A percentile compares a stretch with the other conserved stretches of the same genome.
These are phyloP conservation scores for Drosophila athabasca DNA, from an alignment of 1,140 invertebrate genomes.

Conservation along the genomic window DNA sequence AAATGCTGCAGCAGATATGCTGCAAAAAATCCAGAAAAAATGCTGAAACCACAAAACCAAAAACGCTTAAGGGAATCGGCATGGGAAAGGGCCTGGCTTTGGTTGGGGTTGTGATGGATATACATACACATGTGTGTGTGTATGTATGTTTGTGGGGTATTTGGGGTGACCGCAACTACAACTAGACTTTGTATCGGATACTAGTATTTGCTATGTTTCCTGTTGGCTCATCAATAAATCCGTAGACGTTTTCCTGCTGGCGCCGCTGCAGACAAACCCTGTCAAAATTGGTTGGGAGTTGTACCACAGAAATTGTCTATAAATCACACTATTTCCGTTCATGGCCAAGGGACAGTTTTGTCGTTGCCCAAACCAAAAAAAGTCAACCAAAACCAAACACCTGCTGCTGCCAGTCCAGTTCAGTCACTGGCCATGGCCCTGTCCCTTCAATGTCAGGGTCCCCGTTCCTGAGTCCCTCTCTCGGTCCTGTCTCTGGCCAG, in stretches of 20 bases:
- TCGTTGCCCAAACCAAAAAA: conserved; percentile 9
- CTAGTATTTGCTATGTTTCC: conserved; percentile 60
- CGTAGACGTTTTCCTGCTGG: conserved; percentile 66
- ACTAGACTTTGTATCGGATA: conserved; percentile 42
- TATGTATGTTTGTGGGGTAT: background rate
- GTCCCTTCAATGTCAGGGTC: conserved; percentile 38
- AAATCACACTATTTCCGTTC: conserved; percentile 69
- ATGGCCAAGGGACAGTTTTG: conserved; percentile 55
- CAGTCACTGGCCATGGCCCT: conserved; percentile 36
- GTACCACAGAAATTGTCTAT: conserved; percentile 45
- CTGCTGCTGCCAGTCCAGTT: conserved; percentile 55
- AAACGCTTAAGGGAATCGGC: conserved; percentile 1
- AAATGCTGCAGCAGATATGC: conserved; percentile 64
- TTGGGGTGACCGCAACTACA: conserved; percentile 19
- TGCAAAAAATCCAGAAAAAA: conserved; percentile 32
- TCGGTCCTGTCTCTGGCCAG: conserved; percentile 45
- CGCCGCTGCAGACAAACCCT: conserved; percentile 61
- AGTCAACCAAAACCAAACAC: conserved; percentile 52
- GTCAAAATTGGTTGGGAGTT: conserved; percentile 45
- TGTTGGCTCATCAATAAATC: conserved; percentile 78
- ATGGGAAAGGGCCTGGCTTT: conserved; percentile 2
- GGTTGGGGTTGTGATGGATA: too few relatives aligned
- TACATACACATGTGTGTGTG: too few relatives aligned
- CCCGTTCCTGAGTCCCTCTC: conserved; percentile 2
- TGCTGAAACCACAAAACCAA: conserved; percentile 61